Conservation (phyloP, 1,140 invertebrate genomes). For the Danaus melanippus region DNA sequence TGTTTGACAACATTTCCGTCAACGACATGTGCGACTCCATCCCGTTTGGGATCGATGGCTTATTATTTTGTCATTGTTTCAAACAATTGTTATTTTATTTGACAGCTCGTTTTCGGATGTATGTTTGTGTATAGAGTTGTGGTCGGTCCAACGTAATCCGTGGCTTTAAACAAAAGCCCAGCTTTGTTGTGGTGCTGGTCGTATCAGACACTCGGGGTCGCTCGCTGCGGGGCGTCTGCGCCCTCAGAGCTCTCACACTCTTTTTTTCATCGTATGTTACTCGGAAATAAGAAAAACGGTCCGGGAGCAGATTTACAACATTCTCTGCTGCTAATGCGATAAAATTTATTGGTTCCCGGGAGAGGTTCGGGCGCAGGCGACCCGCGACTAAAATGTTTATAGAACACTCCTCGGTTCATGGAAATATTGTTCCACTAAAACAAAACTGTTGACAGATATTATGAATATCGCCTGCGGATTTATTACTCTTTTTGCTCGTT, state of each 20-base stretch:
- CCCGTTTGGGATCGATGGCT: neutral
- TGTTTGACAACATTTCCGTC: neutral
- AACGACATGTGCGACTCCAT: slow-evolving; percentile 7
- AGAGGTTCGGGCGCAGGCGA: slow-evolving; percentile 19
- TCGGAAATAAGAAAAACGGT: slow-evolving; percentile 32
- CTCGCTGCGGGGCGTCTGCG: slow-evolving; percentile 19
- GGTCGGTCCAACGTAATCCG: slow-evolving; percentile 11
- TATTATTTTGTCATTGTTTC: slow-evolving; percentile 8
- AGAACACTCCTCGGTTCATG: slow-evolving; percentile 21
- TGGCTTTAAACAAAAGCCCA: slow-evolving; percentile 10
- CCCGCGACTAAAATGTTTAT: slow-evolving; percentile 27
- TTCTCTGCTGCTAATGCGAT: slow-evolving; percentile 42
- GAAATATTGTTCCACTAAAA: slow-evolving; percentile 22
- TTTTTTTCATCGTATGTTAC: slow-evolving; percentile 32
- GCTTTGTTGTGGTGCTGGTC: slow-evolving; percentile 8
- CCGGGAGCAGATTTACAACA: slow-evolving; percentile 30
- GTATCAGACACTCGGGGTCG: too few relatives aligned
- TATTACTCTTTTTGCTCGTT: slow-evolving; percentile 11
- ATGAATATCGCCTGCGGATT: slow-evolving; percentile 18
- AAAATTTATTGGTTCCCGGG: slow-evolving; percentile 54
- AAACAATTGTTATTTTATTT: slow-evolving; percentile 11
- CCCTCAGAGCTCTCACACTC: slow-evolving; percentile 25
- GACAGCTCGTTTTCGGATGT: slow-evolving; percentile 2
- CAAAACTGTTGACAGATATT: slow-evolving; percentile 20
- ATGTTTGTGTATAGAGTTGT: slow-evolving; percentile 3